Conservation (phyloP, 2,888 invertebrate genomes). For the Stictocephala bisonia region DNA sequence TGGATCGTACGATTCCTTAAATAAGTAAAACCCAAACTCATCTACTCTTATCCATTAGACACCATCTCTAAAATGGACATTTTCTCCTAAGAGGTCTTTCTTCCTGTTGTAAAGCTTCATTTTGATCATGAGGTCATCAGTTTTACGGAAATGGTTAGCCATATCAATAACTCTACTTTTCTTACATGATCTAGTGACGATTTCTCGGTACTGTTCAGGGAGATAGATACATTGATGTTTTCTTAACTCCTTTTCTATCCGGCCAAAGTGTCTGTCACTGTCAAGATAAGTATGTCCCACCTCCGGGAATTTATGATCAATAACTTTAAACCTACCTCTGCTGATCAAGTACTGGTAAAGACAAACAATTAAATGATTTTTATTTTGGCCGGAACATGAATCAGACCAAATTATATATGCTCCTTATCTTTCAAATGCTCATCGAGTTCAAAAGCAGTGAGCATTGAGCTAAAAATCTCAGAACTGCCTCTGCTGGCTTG, state of each 20-base stretch:
- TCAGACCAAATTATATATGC: conserved; percentile 55
- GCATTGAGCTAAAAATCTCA: conserved; percentile 46
- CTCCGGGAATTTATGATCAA: conserved; percentile 62
- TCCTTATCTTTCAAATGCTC: conserved; percentile 8
- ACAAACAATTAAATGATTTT: conserved; percentile 46
- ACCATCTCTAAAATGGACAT: too few species aligned
- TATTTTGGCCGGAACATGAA: conserved; percentile 48
- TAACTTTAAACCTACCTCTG: conserved; percentile 58
- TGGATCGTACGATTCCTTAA: too few species aligned
- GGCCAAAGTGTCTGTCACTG: neutral
- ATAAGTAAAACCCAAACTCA: too few species aligned
- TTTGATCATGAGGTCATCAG: neutral
- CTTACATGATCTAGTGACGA: neutral
- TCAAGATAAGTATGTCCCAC: conserved; percentile 61
- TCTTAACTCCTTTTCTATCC: neutral
- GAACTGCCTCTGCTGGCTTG: conserved; percentile 46
- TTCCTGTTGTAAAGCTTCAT: neutral
- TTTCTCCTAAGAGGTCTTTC: too few species aligned
- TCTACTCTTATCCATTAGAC: too few species aligned
- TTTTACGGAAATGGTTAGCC: neutral
- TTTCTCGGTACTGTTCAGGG: neutral
- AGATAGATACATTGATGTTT: neutral
- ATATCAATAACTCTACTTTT: neutral
- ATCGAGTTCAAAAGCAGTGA: conserved; percentile 33
- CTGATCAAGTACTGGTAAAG: conserved; percentile 50